phyloP scores from a whole-genome alignment of 2,888 invertebrate species.

The Pharmacophagus antenor region DNA sequence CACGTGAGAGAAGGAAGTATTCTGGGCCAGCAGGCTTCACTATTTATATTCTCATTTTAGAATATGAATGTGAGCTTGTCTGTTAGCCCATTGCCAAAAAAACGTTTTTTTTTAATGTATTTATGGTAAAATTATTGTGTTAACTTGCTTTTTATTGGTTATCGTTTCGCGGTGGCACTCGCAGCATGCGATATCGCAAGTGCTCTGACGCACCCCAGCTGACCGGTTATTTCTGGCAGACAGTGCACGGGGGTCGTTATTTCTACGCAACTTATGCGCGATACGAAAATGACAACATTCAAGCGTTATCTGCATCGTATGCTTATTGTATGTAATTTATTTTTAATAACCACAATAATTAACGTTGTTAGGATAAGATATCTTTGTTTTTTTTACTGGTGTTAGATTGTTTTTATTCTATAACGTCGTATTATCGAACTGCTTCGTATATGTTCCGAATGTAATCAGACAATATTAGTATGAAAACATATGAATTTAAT shows the following conservation, averaged over 20 bases:
- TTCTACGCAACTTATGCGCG: constrained; percentile 28
- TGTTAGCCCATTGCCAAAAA: too few relatives aligned
- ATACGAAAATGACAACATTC: constrained; percentile 24
- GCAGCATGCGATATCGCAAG: constrained; percentile 40
- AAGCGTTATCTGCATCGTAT: constrained; percentile 21
- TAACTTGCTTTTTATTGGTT: constrained; percentile 20
- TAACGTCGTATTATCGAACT: not conserved
- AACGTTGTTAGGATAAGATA: constrained; percentile 12
- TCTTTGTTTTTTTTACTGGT: constrained; percentile 5
- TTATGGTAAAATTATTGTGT: not conserved
- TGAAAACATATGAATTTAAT: too few relatives aligned
- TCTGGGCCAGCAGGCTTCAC: too few relatives aligned
- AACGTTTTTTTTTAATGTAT: too few relatives aligned
- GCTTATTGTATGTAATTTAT: constrained; percentile 26
- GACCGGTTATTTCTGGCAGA: constrained; percentile 67
- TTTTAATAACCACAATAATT: constrained; percentile 25
- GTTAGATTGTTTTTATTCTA: not conserved
- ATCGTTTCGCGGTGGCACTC: constrained; percentile 41
- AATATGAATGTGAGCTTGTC: too few relatives aligned
- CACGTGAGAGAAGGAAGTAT: too few relatives aligned
- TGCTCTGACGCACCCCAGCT: constrained; percentile 67
- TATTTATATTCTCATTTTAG: too few relatives aligned
- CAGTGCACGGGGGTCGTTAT: constrained; percentile 44
- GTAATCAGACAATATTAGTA: too few relatives aligned
- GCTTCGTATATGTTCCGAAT: not conserved